A percentile compares a stretch with the other conserved stretches of the same genome.
phyloP scores from a whole-genome alignment of 2,113 vertebrate genomes.

The Rhea pennata region DNA sequence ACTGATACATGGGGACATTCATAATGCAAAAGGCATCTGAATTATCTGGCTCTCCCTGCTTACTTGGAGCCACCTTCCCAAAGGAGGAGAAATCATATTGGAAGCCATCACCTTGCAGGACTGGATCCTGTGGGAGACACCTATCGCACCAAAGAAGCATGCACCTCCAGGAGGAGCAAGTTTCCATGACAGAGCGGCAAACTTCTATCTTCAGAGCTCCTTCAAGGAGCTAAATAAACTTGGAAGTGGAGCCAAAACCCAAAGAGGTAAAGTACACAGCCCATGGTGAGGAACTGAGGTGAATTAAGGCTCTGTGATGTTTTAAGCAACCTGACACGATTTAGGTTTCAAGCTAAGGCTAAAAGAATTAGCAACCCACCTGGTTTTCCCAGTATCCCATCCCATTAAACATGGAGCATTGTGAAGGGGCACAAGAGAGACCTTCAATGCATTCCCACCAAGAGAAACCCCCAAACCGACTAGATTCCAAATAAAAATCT shows the following conservation, averaged over 20 bases:
- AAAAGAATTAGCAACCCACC: background rate
- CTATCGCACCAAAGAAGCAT: fast-evolving
- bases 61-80: fast-evolving
- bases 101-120: background rate
- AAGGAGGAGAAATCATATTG: background rate
- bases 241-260: background rate
- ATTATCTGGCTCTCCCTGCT: background rate
- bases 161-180: background rate
- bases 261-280: background rate
- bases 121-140: background rate
- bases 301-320: background rate
- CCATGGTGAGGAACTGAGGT: background rate
- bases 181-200: background rate
- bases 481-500: fast-evolving
- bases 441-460: background rate
- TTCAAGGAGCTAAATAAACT: background rate
- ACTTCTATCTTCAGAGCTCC: background rate
- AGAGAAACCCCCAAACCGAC: background rate
- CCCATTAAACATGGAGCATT: background rate
- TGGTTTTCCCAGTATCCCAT: background rate
- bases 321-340: background rate
- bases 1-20: background rate
- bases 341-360: background rate
- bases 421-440: background rate
- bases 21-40: background rate